Conservation (phyloP, 1,140 invertebrate species). For the Pomphorhynchus laevis region DNA sequence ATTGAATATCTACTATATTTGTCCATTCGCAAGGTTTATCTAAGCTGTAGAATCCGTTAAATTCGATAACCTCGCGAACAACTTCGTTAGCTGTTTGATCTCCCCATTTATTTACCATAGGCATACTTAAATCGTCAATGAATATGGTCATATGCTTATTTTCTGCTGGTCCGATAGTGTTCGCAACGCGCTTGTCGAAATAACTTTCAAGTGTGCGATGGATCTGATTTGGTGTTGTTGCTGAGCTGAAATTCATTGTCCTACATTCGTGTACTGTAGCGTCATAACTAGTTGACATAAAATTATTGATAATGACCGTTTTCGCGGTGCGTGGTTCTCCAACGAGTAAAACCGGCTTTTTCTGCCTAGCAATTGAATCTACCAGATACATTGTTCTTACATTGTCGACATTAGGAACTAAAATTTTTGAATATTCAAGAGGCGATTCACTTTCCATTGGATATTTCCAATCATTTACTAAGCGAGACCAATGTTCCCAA, state of each 20-base stretch:
- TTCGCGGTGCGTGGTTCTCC: conserved; percentile 80
- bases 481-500: conserved; percentile 52
- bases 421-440: conserved; percentile 50
- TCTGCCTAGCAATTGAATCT: conserved; percentile 44
- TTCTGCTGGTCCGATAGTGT: conserved; percentile 54
- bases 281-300: conserved; percentile 54
- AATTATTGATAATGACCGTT: conserved; percentile 74
- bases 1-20: conserved; percentile 53
- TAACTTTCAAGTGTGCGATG: conserved; percentile 76
- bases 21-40: conserved; percentile 85
- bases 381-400: conserved; percentile 59
- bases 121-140: conserved; percentile 74
- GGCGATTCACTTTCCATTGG: conserved; percentile 46
- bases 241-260: conserved; percentile 69
- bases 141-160: conserved; percentile 70
- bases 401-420: conserved; percentile 69
- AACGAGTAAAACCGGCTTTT: conserved; percentile 41
- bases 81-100: conserved; percentile 76
- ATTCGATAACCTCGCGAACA: conserved; percentile 68
- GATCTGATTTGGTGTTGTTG: conserved; percentile 34
- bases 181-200: conserved; percentile 65
- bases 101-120: conserved; percentile 73
- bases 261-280: conserved; percentile 44
- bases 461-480: conserved; percentile 43
- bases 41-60: conserved; percentile 70